Conservation (phyloP, 2,888 invertebrate species). For the Helicoverpa assulta region DNA sequence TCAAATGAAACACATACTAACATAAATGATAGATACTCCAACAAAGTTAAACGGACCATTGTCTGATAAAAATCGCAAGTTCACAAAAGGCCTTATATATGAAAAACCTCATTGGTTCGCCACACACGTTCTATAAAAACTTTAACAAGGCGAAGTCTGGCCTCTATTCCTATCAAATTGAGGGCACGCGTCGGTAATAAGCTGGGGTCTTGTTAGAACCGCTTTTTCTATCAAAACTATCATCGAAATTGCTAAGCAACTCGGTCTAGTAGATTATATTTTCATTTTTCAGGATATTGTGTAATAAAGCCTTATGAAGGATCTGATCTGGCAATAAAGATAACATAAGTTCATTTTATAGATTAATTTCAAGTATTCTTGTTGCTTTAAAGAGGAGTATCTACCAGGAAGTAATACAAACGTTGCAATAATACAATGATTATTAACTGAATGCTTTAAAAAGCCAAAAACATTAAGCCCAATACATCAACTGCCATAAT, state of each 20-base stretch:
- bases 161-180: constrained; percentile 44
- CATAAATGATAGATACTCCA: background rate
- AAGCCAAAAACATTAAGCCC: no score
- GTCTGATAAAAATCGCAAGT: background rate
- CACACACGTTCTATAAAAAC: constrained; percentile 46
- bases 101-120: constrained; percentile 43
- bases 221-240: constrained; percentile 24
- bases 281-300: background rate
- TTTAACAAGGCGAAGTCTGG: constrained; percentile 34
- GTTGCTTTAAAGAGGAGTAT: background rate
- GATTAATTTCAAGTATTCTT: background rate
- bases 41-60: background rate
- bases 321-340: background rate
- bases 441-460: no score
- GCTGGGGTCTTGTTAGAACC: constrained; percentile 29
- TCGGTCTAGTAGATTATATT: constrained; percentile 1
- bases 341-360: background rate
- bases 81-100: background rate
- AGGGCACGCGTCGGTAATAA: constrained; percentile 39
- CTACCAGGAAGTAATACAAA: background rate
- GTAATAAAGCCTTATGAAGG: background rate
- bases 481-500: no score
- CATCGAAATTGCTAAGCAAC: constrained; percentile 15
- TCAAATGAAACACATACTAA: background rate
- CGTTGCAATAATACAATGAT: no score